Conservation (phyloP, 2,113 vertebrate genomes). For the Coracopsis vasa region DNA sequence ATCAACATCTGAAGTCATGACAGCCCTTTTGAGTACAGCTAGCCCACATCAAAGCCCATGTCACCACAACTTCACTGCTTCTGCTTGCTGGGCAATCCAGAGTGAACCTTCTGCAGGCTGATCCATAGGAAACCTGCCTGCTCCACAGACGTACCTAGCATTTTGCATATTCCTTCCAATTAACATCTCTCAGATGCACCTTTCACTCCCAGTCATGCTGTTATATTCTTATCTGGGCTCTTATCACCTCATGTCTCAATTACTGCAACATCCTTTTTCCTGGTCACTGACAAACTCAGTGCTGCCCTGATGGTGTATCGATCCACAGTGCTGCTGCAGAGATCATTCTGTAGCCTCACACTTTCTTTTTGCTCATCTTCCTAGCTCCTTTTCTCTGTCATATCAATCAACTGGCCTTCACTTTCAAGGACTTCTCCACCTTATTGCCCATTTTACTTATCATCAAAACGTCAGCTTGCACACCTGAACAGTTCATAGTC, state of each 20-base stretch:
- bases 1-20: background rate
- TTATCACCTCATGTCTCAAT: slow-evolving; percentile 42
- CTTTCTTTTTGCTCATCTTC: background rate
- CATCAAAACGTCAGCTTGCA: background rate
- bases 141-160: background rate
- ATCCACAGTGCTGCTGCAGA: background rate
- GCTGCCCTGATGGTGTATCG: background rate
- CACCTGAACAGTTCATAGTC: background rate
- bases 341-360: background rate
- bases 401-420: background rate
- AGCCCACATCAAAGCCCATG: background rate
- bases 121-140: background rate
- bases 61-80: background rate
- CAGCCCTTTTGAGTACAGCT: background rate
- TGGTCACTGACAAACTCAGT: slow-evolving; percentile 25
- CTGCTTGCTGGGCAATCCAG: background rate
- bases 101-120: background rate
- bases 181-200: background rate
- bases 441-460: slow-evolving; percentile 7
- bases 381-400: background rate
- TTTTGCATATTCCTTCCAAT: background rate
- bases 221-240: slow-evolving; percentile 28
- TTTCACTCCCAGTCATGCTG: background rate
- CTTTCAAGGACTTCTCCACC: slow-evolving; percentile 28
- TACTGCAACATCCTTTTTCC: slow-evolving; percentile 36